Percentiles rank a stretch among this genome's conserved stretches.
Conservation (phyloP, 2,797 vertebrate species). For the Pseudochirops cupreus region DNA sequence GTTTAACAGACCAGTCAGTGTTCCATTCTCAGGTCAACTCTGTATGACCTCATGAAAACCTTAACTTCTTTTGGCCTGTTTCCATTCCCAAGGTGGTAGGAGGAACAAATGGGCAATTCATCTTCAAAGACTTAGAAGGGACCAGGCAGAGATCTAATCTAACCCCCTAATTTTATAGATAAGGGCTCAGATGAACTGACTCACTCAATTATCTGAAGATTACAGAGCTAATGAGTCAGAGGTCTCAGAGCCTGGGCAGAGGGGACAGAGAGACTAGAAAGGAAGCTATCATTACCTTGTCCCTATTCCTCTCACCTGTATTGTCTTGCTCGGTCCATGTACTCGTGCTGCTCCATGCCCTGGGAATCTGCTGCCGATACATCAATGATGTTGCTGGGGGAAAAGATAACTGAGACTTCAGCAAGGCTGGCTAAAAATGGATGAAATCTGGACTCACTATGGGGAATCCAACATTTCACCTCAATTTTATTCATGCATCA, state of each 20-base stretch:
- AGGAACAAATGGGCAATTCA: not conserved
- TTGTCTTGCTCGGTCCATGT: slow-evolving; percentile 97
- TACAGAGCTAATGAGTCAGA: not conserved
- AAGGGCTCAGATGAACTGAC: too few relatives aligned
- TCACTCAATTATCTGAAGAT: not conserved
- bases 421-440: not conserved
- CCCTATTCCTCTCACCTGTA: slow-evolving; percentile 90
- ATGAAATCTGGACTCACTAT: not conserved
- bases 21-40: not conserved
- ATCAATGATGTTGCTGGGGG: slow-evolving; percentile 95
- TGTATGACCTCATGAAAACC: not conserved
- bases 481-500: not conserved
- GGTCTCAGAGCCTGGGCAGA: not conserved
- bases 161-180: too few relatives aligned
- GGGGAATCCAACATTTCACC: not conserved
- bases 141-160: too few relatives aligned
- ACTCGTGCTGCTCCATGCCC: slow-evolving; percentile 98
- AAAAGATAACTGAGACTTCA: slow-evolving; percentile 30
- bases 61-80: slow-evolving; percentile 25
- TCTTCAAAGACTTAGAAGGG: not conserved
- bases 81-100: not conserved
- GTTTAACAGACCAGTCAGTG: not conserved
- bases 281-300: not conserved
- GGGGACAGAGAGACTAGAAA: not conserved
- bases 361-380: slow-evolving; percentile 97